phyloP scores from a whole-genome alignment of 2,888 invertebrate species.

The Brachylomia viminalis region DNA sequence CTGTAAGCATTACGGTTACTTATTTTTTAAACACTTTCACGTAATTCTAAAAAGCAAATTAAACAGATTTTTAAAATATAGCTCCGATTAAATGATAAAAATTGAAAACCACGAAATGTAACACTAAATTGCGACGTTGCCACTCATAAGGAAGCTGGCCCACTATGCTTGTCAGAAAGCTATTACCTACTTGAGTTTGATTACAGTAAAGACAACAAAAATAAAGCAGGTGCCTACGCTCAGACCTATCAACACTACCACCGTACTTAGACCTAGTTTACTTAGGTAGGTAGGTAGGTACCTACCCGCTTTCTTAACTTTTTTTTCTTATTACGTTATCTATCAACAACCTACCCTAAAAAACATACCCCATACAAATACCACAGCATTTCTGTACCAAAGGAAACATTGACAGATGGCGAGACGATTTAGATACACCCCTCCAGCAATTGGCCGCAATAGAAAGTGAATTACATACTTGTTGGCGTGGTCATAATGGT shows the following conservation, averaged over 20 bases:
- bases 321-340: neutral
- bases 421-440: slow-evolving; percentile 66
- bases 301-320: neutral
- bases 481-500: slow-evolving; percentile 47
- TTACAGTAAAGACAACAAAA: neutral
- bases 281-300: neutral
- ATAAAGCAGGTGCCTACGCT: neutral
- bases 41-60: no score
- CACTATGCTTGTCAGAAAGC: neutral
- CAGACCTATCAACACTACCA: no score
- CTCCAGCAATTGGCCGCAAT: slow-evolving; percentile 70
- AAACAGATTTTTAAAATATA: no score
- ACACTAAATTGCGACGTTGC: no score
- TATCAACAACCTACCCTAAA: neutral
- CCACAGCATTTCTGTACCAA: neutral
- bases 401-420: slow-evolving; percentile 70
- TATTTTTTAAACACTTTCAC: no score
- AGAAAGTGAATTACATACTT: slow-evolving; percentile 70
- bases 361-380: neutral
- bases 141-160: no score
- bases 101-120: no score
- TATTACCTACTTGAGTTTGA: neutral
- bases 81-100: no score
- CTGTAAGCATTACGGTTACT: no score
- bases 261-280: neutral